Base-by-base conservation (phyloP, 2,797 vertebrate genomes). In the Pseudomugil gertrudae region DNA sequence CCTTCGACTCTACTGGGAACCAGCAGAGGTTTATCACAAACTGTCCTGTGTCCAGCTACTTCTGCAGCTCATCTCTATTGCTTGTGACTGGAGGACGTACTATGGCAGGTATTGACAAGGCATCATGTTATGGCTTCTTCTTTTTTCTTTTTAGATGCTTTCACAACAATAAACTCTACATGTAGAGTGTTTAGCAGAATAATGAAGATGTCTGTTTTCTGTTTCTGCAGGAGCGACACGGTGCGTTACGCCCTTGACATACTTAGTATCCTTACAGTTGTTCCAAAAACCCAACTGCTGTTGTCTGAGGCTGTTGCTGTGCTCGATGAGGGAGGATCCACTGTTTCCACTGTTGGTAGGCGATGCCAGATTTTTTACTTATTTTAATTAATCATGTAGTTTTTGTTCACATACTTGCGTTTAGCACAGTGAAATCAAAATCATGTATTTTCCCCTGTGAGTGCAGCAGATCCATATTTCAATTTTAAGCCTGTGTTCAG, bases 11-110 rank as follows among this genome's bases (percentile, higher is more conserved):
- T 99, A 96, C 80, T 99, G 98, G 98, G 98, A 99, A 83, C 97
- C 98, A 67, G 98, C 97, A 0, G 98, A 99, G 85, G 95, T 99
- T 78, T 99, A 99, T 85, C 96, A 98, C 84, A 98, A 98, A 68
- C 86, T 99, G 14, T 98, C 97, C 51, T 99, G 98, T 60, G 96
- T 99, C 50, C 98, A 98, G 26, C 96, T 99, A 38, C 94, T 99
- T 61, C 90, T 99, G 63, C 98, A 99, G 84, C 97, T 99, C 51
- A 98, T 99, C 83, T 98, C 97, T 24, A 98, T 99, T 30, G 98
- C 98, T 23, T 99, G 98, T 83, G 97, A 98, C 84, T 99, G 98
- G 98, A 97, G 98, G 81, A 99, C 98, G 0, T 99, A 99, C 87
- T 99, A 99, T 54, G 98, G 97, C 89, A 96, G 98, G 98, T 99